Base-by-base conservation (phyloP, 2,797 vertebrate species). In the Percopsis omiscomaycus region DNA sequence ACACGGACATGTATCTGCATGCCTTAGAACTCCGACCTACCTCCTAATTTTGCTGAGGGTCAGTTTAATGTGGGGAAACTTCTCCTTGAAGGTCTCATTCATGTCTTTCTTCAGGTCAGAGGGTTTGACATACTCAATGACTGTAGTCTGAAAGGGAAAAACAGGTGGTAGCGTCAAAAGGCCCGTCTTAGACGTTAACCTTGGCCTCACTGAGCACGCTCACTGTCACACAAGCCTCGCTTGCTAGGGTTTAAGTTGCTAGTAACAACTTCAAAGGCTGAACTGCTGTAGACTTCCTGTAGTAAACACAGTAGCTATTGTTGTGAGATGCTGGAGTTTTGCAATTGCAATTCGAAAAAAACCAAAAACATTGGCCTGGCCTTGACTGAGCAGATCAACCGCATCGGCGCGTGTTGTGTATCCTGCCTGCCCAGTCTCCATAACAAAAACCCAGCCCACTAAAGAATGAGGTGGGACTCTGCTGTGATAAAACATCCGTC, bases 81-180 rank as follows among this genome's bases (percentile, higher is more conserved):
- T 99, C 90, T 99, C 98, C 81, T 95, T 97, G 84, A 99, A 99
- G 16, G 97, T 98, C 87, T 99, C 97, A 0, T 99, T 99, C 98
- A 99, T 99, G 92, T 97, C 95, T 86, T 99, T 99, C 87, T 99
- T 99, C 80, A 99, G 96, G 90, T 99, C 98, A 0, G 96, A 98
- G 73, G 98, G 98, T 90, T 98, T 98, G 81, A 99, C 98, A 0
- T 99, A 99, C 89, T 98, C 98, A 5, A 99, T 98, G 73, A 99
- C 95, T 0, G 98, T 99, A 3, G 97, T 99, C 98, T 99, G 92
- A 42, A 93, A 91, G 54, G 80, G 50, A 88, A 1, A 83, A 82
- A 47, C 69, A 80, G 48, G 70, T 3, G 56, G 30, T 4, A 15
- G 72, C 58, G 77, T 86, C 68, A 80, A 5, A 59, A 16, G 42